A percentile compares a stretch with the other conserved stretches of the same genome.
Conservation (phyloP, 2,797 vertebrate species). For the Scleropages formosus region DNA sequence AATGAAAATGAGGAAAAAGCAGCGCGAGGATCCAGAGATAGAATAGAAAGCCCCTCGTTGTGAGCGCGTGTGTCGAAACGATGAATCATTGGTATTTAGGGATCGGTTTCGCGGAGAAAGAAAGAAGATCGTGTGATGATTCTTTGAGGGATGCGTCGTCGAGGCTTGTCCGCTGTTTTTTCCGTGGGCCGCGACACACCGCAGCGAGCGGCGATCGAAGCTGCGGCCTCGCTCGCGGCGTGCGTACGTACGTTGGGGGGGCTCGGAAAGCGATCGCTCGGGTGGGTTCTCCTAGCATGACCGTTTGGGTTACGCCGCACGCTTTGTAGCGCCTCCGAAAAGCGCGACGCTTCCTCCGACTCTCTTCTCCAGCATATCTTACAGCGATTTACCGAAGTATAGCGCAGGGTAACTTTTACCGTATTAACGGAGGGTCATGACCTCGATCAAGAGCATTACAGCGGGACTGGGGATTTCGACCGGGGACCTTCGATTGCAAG, state of each 20-base stretch:
- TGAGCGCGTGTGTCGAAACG: slow-evolving; percentile 74
- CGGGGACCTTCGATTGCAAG: no score
- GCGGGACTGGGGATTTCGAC: no score
- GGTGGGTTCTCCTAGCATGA: neutral
- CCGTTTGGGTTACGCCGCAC: neutral
- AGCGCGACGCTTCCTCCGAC: no score
- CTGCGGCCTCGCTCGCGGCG: neutral
- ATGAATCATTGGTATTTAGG: slow-evolving; percentile 81
- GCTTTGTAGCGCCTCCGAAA: no score
- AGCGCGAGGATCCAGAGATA: slow-evolving; percentile 46
- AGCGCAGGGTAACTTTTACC: no score
- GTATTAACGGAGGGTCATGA: no score
- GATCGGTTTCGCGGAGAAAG: slow-evolving; percentile 76
- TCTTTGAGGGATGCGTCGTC: slow-evolving; percentile 72
- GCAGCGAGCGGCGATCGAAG: slow-evolving; percentile 19
- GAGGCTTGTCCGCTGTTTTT: slow-evolving; percentile 76
- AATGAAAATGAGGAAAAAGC: slow-evolving; percentile 38
- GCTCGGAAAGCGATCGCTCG: neutral
- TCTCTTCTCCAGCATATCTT: no score
- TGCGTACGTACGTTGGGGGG: slow-evolving; percentile 55
- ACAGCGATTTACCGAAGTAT: no score
- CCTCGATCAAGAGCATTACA: no score
- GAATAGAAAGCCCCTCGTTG: slow-evolving; percentile 66
- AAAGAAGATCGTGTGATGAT: slow-evolving; percentile 72
- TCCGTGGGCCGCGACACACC: slow-evolving; percentile 55